Evolutionary conservation across 1,140 invertebrate species (phyloP).

Genomic region (Cydia strobilella): DNA sequence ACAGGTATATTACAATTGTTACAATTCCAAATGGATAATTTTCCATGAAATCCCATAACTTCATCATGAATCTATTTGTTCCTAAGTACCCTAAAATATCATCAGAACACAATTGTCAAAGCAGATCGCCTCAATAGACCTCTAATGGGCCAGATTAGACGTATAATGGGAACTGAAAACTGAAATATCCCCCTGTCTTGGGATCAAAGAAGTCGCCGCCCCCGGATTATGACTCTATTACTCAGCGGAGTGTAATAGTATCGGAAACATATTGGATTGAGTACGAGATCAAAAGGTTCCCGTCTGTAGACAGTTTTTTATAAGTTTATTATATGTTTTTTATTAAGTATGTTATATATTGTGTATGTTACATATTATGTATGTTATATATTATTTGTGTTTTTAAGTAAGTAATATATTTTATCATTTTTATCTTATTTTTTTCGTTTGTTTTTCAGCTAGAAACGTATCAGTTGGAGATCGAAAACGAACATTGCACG

Average conservation of each 20-base stretch:
- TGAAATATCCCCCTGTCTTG: slow-evolving; percentile 48
- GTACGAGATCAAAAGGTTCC: slow-evolving; percentile 44
- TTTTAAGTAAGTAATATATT: too few relatives aligned
- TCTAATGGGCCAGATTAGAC: slow-evolving; percentile 45
- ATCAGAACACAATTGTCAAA: slow-evolving; percentile 25
- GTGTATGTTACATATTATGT: too few relatives aligned
- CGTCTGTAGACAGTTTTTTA: not conserved
- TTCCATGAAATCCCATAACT: too few relatives aligned
- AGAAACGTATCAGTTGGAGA: too few relatives aligned
- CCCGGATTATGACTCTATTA: slow-evolving; percentile 54
- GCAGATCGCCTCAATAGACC: slow-evolving; percentile 36
- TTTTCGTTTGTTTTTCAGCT: too few relatives aligned
- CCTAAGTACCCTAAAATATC: not conserved
- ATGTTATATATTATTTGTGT: too few relatives aligned
- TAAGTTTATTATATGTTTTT: not conserved
- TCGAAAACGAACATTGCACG: too few relatives aligned
- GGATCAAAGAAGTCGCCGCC: slow-evolving; percentile 46
- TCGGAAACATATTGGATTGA: slow-evolving; percentile 53
- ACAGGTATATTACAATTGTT: too few relatives aligned
- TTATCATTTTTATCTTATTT: too few relatives aligned
- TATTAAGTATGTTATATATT: not conserved
- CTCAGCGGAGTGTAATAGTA: slow-evolving; percentile 46
- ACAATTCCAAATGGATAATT: too few relatives aligned
- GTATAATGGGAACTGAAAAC: slow-evolving; percentile 43
- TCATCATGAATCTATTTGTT: not conserved